Base-by-base conservation (phyloP, 2,797 vertebrate genomes). In the Alauda arvensis region DNA sequence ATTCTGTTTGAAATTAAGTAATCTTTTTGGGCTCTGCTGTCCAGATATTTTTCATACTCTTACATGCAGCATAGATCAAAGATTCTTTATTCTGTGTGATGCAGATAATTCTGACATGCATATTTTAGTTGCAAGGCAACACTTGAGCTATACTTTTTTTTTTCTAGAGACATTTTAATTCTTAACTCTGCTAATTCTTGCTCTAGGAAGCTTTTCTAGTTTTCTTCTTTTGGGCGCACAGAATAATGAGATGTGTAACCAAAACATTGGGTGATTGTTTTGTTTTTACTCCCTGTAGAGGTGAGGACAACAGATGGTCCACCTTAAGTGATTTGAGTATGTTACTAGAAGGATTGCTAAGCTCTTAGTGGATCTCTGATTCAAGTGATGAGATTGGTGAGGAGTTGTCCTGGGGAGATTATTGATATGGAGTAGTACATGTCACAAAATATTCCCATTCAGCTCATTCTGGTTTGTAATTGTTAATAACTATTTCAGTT, bases 371-470 rank as follows among this genome's bases (percentile, higher is more conserved):
- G 37, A 19, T 74, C 85, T 75, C 19, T 42, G 31, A 43, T 79
- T 85, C 20, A 55, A 42, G 26, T 53, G 57, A n/a, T 42, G 55
- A 80, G 46, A 49, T 49, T 71, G 3, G 5, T 14, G 11, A 66
- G 66, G 52, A 43, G 11, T 31, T 78, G 24, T 76, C 81, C 52
- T 84, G 49, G 45, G 28, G 63, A 67, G 37, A 40, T 62, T 77
- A 72, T 37, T 5, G 2, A n/a, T 65, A 57, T 0, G 1, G 34
- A 55, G 29, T 68, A 83, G 28, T 39, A 51, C 1, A 0, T 49
- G 40, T 80, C 81, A 61, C 60, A 69, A 34, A 89, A 69, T 48
- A 72, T 8, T 76, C 40, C 56, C 56, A 37, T 83, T 55, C 68
- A 57, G 28, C 69, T 81, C 14, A 3, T 68, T 91, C 45, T 55